Percentiles rank a stretch among this genome's conserved stretches.
Evolutionary conservation across 1,140 invertebrate species (phyloP).

Genomic region (Lineus longissimus): DNA sequence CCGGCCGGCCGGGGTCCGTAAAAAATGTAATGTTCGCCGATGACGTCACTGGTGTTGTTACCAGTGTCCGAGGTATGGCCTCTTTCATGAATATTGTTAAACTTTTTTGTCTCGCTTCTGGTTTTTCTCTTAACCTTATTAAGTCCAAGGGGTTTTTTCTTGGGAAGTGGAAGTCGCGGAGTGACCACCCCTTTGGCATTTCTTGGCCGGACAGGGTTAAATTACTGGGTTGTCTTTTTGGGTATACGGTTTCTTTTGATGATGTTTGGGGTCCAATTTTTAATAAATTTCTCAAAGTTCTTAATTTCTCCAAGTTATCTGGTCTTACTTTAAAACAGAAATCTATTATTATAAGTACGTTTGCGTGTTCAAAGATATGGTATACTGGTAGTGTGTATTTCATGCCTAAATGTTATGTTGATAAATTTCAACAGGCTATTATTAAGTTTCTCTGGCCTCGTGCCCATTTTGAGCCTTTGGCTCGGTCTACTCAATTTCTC

Average conservation of each 20-base stretch:
- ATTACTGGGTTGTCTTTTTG: constrained; percentile 24
- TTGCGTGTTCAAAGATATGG: constrained; percentile 23
- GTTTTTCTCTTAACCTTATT: constrained; percentile 15
- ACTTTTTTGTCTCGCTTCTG: too few species aligned
- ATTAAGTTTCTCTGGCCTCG: constrained; percentile 9
- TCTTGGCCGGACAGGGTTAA: constrained; percentile 21
- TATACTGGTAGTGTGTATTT: constrained; percentile 18
- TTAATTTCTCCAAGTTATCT: constrained; percentile 11
- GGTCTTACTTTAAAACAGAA: constrained; percentile 24
- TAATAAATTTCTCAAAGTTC: constrained; percentile 15
- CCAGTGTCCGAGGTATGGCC: too few species aligned
- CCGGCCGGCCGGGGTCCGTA: neutral
- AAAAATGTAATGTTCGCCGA: neutral
- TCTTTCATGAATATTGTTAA: too few species aligned
- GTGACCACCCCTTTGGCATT: constrained; percentile 26
- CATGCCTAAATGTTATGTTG: constrained; percentile 16
- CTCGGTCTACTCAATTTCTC: neutral
- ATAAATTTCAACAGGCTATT: neutral
- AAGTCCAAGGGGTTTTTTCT: constrained; percentile 25
- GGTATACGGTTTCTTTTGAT: constrained; percentile 17
- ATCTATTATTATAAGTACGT: constrained; percentile 20
- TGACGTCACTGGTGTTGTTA: too few species aligned
- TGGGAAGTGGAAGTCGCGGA: constrained; percentile 23
- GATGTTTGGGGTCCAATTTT: constrained; percentile 21
- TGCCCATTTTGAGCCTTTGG: neutral